phyloP scores from a whole-genome alignment of 1,140 invertebrate genomes.

The Augochlora pura region DNA sequence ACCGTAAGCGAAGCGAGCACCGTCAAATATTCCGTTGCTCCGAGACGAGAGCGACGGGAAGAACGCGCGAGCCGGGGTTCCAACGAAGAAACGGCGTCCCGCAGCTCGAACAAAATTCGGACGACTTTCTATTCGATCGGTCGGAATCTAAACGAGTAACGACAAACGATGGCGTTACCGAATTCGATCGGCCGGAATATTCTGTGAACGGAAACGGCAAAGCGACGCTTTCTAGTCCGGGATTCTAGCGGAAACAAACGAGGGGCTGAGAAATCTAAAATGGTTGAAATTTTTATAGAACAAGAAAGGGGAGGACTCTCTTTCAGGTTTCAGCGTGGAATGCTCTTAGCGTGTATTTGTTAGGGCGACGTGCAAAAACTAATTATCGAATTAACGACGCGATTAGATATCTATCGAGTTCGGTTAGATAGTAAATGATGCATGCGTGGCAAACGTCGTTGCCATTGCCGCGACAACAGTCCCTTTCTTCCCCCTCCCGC shows the following conservation, averaged over 20 bases:
- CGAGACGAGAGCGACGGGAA: background rate
- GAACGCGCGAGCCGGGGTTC: background rate
- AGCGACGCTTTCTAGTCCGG: slow-evolving; percentile 42
- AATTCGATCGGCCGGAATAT: too few relatives aligned
- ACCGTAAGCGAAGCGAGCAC: slow-evolving; percentile 1
- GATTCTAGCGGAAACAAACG: slow-evolving; percentile 1
- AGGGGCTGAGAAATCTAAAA: slow-evolving; percentile 11
- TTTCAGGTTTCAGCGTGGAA: slow-evolving; percentile 52
- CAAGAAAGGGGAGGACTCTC: slow-evolving; percentile 12
- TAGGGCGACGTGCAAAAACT: slow-evolving; percentile 55
- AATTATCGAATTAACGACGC: slow-evolving; percentile 62
- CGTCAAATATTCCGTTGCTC: slow-evolving; percentile 10
- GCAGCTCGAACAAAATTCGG: too few relatives aligned
- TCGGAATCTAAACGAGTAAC: too few relatives aligned
- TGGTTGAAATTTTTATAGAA: background rate
- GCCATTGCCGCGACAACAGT: slow-evolving; percentile 32
- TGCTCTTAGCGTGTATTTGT: slow-evolving; percentile 44
- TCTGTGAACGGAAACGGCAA: background rate
- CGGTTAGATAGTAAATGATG: slow-evolving; percentile 52
- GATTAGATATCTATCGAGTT: slow-evolving; percentile 60
- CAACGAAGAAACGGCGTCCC: too few relatives aligned
- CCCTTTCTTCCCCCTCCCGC: slow-evolving; percentile 37
- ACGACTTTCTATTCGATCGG: too few relatives aligned
- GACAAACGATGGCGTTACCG: too few relatives aligned
- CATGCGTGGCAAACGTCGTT: slow-evolving; percentile 35